Base-by-base conservation (phyloP, 2,797 vertebrate genomes). In the Steatocranus sp. region DNA sequence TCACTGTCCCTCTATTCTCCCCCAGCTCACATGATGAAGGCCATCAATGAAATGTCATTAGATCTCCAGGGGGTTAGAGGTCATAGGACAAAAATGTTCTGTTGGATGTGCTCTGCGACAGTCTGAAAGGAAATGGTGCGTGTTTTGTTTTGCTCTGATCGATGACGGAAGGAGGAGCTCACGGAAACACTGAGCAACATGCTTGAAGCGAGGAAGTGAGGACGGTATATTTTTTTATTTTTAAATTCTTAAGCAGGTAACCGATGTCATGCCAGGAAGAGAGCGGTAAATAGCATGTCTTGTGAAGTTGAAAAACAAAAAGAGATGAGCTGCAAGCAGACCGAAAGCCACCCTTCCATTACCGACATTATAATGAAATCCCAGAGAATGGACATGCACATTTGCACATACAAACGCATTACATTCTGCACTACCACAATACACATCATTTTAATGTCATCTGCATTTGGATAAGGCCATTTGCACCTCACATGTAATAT, bases 331-430 rank as follows among this genome's bases (percentile, higher is more conserved):
- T 49, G 80, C 83, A 88, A 91, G 88, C 87, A 91, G 91, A 90
- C 85, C 83, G 41, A 81, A 75, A 90, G 86, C 78, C 85, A 87
- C 83, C 91, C 87, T 78, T 82, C 82, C 91, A 54, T 92, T 87
- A 81, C 87, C 17, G 87, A 89, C 86, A 85, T 66, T 82, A 81
- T 87, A 91, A 93, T 90, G 86, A 90, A 94, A 93, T 79, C 86
- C 83, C 79, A 1, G 77, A 53, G 85, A 89, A 90, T 20, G 90
- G 87, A 93, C 87, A 92, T 87, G 90, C 91, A 88, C 91, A 94
- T 94, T 92, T 94, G 91, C 88, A 90, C 91, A 88, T 91, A 89
- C 91, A 93, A 93, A 93, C 91, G 92, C 91, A 90, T 93, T 92
- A 92, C 89, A 88, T 79, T 90, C 82, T 81, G 68, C 18, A 76